phyloP scores from a whole-genome alignment of 2,113 vertebrate species.

The Syngnathus floridae region DNA sequence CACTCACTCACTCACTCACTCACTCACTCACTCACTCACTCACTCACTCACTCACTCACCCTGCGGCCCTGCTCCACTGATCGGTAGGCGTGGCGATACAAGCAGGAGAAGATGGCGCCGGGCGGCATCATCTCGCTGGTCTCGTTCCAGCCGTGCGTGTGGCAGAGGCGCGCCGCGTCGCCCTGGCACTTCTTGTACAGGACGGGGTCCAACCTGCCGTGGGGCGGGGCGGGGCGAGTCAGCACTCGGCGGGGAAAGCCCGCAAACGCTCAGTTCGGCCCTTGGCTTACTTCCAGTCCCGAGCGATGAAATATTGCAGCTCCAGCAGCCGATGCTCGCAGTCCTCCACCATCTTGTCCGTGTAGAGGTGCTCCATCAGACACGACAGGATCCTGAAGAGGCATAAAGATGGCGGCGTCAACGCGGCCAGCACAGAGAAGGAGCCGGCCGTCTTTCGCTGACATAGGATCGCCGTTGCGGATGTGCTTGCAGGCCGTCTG shows the following conservation, averaged over 20 bases:
- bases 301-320: conserved; percentile 92
- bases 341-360: conserved; percentile 93
- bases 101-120: conserved; percentile 88
- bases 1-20: no score
- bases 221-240: neutral
- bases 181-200: conserved; percentile 91
- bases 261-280: no score
- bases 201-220: conserved; percentile 81
- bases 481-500: conserved; percentile 97
- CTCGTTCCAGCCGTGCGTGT: conserved; percentile 91
- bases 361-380: conserved; percentile 94
- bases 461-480: conserved; percentile 92
- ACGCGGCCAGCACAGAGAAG: neutral
- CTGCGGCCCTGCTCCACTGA: conserved; percentile 88
- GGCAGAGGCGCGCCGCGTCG: conserved; percentile 86
- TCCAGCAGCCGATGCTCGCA: conserved; percentile 90
- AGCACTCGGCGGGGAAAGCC: no score
- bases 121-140: conserved; percentile 88
- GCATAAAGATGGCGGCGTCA: neutral
- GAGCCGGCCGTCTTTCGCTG: conserved; percentile 36
- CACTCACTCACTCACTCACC: conserved; percentile 62
- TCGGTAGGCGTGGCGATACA: conserved; percentile 91
- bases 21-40: no score
- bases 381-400: conserved; percentile 87
- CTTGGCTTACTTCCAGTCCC: conserved; percentile 91